A percentile compares a stretch with the other conserved stretches of the same genome.
phyloP scores from a whole-genome alignment of 2,113 vertebrate species.

The Ctenomys sociabilis region DNA sequence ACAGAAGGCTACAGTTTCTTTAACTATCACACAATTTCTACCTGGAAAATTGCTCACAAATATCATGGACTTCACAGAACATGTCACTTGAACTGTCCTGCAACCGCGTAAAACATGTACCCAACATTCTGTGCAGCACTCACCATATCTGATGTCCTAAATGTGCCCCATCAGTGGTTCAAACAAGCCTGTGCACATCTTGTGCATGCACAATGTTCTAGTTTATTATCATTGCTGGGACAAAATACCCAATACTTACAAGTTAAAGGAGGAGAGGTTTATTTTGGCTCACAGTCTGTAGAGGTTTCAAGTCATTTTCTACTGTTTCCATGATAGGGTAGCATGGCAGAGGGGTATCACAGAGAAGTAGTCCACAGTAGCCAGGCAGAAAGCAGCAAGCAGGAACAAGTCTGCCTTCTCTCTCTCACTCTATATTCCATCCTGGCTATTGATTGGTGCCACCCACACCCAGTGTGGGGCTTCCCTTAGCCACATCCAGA shows the following conservation, averaged over 20 bases:
- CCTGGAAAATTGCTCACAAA: not conserved
- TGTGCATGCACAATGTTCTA: not conserved
- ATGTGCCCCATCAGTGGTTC: not conserved
- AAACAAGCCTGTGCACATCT: not conserved
- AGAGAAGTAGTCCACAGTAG: not conserved
- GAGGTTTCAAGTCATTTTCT: not conserved
- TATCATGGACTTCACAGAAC: not conserved
- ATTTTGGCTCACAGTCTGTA: not conserved
- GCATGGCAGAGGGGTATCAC: not conserved
- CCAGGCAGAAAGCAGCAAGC: not conserved
- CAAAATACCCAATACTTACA: not conserved
- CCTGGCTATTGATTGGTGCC: not conserved
- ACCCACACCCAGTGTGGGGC: not conserved
- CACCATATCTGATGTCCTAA: not conserved
- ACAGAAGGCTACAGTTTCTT: not conserved
- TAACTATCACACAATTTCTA: not conserved
- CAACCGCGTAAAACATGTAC: not conserved
- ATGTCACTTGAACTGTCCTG: not conserved
- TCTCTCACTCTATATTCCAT: not conserved
- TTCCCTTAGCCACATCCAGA: not conserved
- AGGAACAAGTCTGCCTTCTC: not conserved
- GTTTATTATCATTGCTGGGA: not conserved
- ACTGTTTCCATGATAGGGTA: not conserved
- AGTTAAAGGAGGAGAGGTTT: not conserved
- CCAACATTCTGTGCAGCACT: not conserved